Percentiles rank a stretch among this genome's conserved stretches.
These are phyloP conservation scores for Amia ocellicauda DNA, from an alignment of 2,113 vertebrate species.

Conservation along the genomic window DNA sequence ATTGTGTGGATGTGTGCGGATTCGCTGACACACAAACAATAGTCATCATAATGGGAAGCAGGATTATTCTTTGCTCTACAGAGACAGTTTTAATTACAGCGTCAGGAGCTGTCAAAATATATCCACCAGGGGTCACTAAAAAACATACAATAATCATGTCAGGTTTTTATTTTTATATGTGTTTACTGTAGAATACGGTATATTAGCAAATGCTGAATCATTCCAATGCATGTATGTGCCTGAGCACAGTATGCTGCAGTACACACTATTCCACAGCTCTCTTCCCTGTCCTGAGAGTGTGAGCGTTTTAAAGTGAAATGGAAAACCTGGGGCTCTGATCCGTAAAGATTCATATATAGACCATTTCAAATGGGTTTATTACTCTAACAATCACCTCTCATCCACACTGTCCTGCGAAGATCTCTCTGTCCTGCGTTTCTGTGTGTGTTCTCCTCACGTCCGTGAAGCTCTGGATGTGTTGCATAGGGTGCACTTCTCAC, in stretches of 20 bases:
- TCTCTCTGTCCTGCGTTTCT: conserved; percentile 9
- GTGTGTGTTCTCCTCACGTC: not conserved
- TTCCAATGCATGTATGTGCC: conserved; percentile 28
- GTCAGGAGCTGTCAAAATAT: too few relatives aligned
- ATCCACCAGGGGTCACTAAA: too few relatives aligned
- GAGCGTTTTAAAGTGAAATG: too few relatives aligned
- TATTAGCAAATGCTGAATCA: not conserved
- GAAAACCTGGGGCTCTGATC: not conserved
- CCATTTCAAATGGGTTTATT: too few relatives aligned
- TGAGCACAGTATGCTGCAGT: conserved; percentile 31
- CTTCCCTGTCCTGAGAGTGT: not conserved
- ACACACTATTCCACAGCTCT: too few relatives aligned
- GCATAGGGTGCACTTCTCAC: conserved; percentile 27
- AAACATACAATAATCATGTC: too few relatives aligned
- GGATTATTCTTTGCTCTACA: too few relatives aligned
- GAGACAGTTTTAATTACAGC: too few relatives aligned
- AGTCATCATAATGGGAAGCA: too few relatives aligned
- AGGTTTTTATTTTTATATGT: too few relatives aligned
- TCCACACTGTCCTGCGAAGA: conserved; percentile 25
- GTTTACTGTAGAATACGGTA: too few relatives aligned
- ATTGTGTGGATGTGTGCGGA: conserved; percentile 35
- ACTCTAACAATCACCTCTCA: not conserved
- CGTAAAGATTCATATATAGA: not conserved
- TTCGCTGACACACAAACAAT: conserved; percentile 29
- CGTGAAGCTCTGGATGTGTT: conserved; percentile 12